Conservation (phyloP, 2,113 vertebrate species). For the Siniperca chuatsi region DNA sequence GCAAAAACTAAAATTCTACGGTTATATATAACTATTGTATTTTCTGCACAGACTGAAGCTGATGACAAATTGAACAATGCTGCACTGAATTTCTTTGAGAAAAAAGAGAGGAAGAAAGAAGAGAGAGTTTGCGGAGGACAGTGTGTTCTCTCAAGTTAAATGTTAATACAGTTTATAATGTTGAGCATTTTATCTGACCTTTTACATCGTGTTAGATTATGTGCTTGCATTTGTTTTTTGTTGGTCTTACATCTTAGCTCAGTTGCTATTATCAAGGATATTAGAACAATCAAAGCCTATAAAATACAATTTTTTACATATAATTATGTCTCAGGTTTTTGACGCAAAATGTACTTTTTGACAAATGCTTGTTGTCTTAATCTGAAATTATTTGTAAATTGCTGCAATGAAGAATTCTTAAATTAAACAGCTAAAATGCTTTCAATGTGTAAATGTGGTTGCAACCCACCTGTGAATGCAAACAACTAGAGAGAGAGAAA, state of each 20-base stretch:
- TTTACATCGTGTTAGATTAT: not conserved
- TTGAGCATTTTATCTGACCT: not conserved
- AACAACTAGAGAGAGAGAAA: not conserved
- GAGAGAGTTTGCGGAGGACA: not conserved
- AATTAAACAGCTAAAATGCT: not conserved
- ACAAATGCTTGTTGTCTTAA: not conserved
- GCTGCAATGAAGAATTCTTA: not conserved
- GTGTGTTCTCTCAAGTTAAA: constrained; percentile 6
- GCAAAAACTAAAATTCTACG: not conserved
- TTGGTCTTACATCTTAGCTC: too few relatives aligned
- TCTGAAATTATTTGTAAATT: not conserved
- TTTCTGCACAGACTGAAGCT: constrained; percentile 25
- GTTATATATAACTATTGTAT: not conserved
- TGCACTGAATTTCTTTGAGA: constrained; percentile 9
- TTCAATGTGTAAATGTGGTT: not conserved
- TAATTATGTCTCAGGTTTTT: too few relatives aligned
- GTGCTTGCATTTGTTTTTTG: not conserved
- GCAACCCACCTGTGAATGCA: not conserved
- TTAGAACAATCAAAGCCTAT: not conserved
- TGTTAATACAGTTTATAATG: not conserved
- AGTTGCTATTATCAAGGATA: not conserved
- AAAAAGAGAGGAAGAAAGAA: constrained; percentile 18
- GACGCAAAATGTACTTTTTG: not conserved
- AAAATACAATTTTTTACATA: not conserved
- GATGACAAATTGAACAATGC: constrained; percentile 11